A percentile compares a stretch with the other conserved stretches of the same genome.
Conservation (phyloP, 2,113 vertebrate genomes). For the Pseudopodoces humilis region DNA sequence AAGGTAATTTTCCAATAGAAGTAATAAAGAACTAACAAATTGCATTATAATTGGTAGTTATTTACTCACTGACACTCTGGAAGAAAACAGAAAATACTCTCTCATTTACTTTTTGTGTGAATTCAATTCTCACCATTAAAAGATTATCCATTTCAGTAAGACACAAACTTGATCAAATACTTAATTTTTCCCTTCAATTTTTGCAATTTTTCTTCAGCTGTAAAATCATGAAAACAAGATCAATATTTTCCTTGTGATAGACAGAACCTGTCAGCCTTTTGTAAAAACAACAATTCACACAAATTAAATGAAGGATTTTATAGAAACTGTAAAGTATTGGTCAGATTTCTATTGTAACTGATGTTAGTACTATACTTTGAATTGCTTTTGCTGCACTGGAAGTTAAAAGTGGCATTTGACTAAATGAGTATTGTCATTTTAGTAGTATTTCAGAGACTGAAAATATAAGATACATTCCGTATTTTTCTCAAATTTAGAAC, state of each 20-base stretch:
- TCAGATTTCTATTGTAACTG: not conserved
- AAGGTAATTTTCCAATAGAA: not conserved
- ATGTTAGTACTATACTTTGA: not conserved
- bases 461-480: not conserved
- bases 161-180: not conserved
- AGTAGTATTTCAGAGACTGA: not conserved
- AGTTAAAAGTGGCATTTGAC: not conserved
- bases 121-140: not conserved
- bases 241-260: not conserved
- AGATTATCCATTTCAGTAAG: not conserved
- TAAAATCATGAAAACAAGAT: not conserved
- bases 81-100: not conserved
- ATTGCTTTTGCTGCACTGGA: not conserved
- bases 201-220: not conserved
- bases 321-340: not conserved
- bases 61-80: not conserved
- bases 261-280: not conserved
- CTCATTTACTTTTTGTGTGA: not conserved
- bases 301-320: not conserved
- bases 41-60: not conserved
- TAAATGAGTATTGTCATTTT: not conserved
- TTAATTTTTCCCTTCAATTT: not conserved
- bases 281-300: not conserved
- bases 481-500: not conserved
- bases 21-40: not conserved